phyloP scores from a whole-genome alignment of 2,113 vertebrate genomes.

The Equus przewalskii region DNA sequence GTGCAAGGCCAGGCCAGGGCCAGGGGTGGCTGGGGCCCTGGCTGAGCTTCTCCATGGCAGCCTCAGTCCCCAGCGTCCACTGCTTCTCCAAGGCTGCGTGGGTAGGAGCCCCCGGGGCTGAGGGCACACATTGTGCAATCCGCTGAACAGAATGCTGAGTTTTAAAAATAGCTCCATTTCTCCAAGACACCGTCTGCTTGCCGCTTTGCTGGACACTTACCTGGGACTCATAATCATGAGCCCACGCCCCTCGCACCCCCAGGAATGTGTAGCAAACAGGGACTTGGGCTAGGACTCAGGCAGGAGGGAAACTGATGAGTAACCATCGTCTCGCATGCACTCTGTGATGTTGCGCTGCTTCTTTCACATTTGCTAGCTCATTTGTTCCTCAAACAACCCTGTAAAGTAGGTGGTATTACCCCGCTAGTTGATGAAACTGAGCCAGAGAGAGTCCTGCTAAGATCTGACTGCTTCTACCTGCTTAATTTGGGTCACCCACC shows the following conservation, averaged over 20 bases:
- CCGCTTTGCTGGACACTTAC: neutral
- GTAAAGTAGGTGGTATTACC: neutral
- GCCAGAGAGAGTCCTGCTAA: neutral
- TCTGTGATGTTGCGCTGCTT: rapidly evolving
- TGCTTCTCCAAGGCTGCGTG: neutral
- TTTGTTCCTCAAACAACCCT: neutral
- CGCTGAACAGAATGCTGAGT: neutral
- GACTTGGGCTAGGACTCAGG: neutral
- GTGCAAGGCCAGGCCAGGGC: neutral
- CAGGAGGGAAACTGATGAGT: neutral
- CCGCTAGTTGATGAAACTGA: neutral
- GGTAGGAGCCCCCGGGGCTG: neutral
- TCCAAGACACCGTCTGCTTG: neutral
- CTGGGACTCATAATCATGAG: neutral
- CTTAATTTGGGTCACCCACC: neutral
- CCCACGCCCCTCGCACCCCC: neutral
- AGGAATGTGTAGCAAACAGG: rapidly evolving
- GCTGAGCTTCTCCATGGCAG: neutral
- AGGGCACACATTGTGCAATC: neutral
- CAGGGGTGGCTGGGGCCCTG: neutral
- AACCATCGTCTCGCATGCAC: rapidly evolving
- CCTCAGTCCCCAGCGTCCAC: rapidly evolving
- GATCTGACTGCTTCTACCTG: neutral
- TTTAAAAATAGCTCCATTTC: neutral
- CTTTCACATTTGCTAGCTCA: neutral